Conservation (phyloP, 2,113 vertebrate genomes). For the Cyphomyrus plagiostoma region DNA sequence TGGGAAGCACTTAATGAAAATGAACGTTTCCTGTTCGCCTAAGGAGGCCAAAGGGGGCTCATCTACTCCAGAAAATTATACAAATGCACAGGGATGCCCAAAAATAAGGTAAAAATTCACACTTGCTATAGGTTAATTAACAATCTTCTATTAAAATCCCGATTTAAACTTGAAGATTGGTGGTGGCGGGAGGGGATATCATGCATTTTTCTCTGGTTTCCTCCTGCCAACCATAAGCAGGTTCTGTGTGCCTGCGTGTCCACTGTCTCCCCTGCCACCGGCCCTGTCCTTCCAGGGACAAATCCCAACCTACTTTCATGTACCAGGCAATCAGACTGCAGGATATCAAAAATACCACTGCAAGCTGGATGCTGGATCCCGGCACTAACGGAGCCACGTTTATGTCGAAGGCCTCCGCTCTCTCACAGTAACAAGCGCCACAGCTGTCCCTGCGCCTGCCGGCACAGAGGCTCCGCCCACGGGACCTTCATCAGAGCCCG, state of each 20-base stretch:
- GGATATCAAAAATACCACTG: not conserved
- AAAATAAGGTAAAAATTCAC: not conserved
- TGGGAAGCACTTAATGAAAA: constrained; percentile 18
- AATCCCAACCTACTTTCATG: not conserved
- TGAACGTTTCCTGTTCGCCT: not conserved
- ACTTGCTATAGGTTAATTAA: constrained; percentile 8
- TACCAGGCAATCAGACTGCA: not conserved
- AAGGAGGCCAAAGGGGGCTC: constrained; percentile 6
- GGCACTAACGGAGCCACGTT: not conserved
- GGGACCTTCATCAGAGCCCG: not conserved
- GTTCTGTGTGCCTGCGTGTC: not conserved
- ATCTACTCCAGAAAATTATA: not conserved
- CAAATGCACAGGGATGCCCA: not conserved
- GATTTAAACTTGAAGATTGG: not conserved
- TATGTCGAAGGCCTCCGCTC: not conserved
- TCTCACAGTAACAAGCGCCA: not conserved
- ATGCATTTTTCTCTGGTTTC: not conserved
- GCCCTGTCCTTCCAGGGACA: not conserved
- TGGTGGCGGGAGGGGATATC: not conserved
- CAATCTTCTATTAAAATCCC: not conserved
- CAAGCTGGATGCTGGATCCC: not conserved
- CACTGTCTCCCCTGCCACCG: not conserved
- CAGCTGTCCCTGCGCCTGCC: not conserved
- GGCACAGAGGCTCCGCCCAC: not conserved
- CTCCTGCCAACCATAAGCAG: not conserved